Base-by-base conservation (phyloP, 2,888 invertebrate genomes). In the Quadroppia sp. region DNA sequence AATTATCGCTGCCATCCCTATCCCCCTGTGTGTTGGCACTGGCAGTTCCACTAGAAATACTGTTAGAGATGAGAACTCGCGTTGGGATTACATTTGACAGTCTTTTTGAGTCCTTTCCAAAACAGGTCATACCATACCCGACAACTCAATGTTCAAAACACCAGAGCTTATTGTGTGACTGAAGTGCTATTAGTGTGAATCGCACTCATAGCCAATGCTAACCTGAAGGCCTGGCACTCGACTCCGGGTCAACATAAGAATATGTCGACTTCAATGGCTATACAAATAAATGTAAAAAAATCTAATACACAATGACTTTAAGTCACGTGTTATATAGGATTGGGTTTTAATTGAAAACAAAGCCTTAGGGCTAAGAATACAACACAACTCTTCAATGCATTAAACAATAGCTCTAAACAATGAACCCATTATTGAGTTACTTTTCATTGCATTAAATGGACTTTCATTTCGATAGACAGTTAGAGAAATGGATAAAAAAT, bases 81-180 rank as follows among this genome's bases (percentile, higher is more conserved):
- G n/a, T 30, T 61, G 61, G 61, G 61, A 61, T 61, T 61, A 61
- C 61, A 61, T 61, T 61, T 61, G 61, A 61, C 61, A 61, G 61
- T 61, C 61, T 32, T 61, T 61, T 61, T 61, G 32, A 61, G 61
- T 61, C 17, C 30, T 32, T 61, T 30, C 20, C 32, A 36, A 36
- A 61, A 17, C 61, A 61, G 61, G 61, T 61, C 36, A 61, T 23
- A 53, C 4, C n/a, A n/a, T n/a, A n/a, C 9, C n/a, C 23, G 53
- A 53, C 53, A 53, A 53, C 53, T 25, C 25, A 36, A n/a, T 28
- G 30, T 17, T 61, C n/a, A 61, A 32, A n/a, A 61, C 61, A 61
- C 61, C 61, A 32, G 15, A 36, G 61, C 20, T n/a, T 61, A 61
- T 25, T 53, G 25, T 23, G 11, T 25, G 30, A n/a, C 36, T 20